Percentiles rank a stretch among this genome's conserved stretches.
Evolutionary conservation across 2,888 invertebrate genomes (phyloP).

Genomic region (Encarsia formosa): DNA sequence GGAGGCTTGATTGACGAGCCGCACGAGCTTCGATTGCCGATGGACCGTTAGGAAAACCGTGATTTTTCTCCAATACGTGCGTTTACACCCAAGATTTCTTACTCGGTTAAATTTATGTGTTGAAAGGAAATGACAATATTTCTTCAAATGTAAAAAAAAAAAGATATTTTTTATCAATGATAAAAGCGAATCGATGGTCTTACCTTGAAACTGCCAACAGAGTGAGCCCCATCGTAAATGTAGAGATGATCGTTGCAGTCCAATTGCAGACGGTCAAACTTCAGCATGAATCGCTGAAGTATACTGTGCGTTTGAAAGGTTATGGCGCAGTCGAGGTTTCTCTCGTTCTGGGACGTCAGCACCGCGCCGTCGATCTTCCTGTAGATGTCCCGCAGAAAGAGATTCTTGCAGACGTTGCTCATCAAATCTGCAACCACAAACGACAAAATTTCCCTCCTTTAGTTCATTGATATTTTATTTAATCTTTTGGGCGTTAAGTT

Average conservation of each 20-base stretch:
- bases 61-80: too few relatives aligned
- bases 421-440: slow-evolving; percentile 71
- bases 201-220: slow-evolving; percentile 84
- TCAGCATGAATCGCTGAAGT: slow-evolving; percentile 88
- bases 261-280: slow-evolving; percentile 85
- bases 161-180: too few relatives aligned
- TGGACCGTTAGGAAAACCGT: neutral
- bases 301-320: slow-evolving; percentile 94
- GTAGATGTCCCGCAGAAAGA: slow-evolving; percentile 83
- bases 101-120: too few relatives aligned
- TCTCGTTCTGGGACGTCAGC: slow-evolving; percentile 84
- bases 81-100: too few relatives aligned
- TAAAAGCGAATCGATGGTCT: too few relatives aligned
- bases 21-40: neutral
- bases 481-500: too few relatives aligned
- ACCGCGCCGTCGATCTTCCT: slow-evolving; percentile 89
- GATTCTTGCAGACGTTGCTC: slow-evolving; percentile 84
- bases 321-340: slow-evolving; percentile 86
- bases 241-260: slow-evolving; percentile 93
- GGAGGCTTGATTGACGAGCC: slow-evolving; percentile 8
- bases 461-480: too few relatives aligned
- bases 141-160: too few relatives aligned
- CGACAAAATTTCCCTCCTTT: too few relatives aligned
- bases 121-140: too few relatives aligned
- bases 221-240: slow-evolving; percentile 89